phyloP scores from a whole-genome alignment of 1,140 invertebrate genomes.

The Drosophila nannoptera region DNA sequence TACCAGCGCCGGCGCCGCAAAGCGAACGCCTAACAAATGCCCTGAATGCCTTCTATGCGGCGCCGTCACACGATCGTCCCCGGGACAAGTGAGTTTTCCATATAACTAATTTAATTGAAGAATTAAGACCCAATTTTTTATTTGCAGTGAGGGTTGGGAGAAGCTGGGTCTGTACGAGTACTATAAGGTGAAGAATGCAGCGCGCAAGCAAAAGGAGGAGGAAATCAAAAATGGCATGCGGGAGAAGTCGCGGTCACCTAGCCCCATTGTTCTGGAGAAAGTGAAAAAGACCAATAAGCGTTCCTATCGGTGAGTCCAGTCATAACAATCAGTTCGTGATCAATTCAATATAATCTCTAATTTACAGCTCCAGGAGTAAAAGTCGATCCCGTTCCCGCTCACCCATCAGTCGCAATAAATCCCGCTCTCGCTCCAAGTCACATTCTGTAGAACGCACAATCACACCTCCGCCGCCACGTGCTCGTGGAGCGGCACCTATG shows the following conservation, averaged over 20 bases:
- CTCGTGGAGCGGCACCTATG: constrained; percentile 28
- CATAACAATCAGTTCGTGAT: neutral
- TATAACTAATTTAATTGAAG: too few relatives aligned
- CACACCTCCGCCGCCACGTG: constrained; percentile 53
- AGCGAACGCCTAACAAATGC: constrained; percentile 94
- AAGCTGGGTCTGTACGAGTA: constrained; percentile 98
- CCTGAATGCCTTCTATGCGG: constrained; percentile 96
- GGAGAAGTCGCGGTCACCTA: constrained; percentile 86
- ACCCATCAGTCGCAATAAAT: constrained; percentile 35
- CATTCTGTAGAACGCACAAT: constrained; percentile 68
- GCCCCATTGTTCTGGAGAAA: constrained; percentile 88
- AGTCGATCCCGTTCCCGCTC: constrained; percentile 79
- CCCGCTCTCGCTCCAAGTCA: constrained; percentile 81
- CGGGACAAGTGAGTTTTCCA: constrained; percentile 88
- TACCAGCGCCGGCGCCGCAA: constrained; percentile 95
- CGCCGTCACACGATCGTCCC: constrained; percentile 94
- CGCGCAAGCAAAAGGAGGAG: constrained; percentile 93
- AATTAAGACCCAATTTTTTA: too few relatives aligned
- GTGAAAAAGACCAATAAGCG: constrained; percentile 79
- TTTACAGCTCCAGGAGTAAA: constrained; percentile 81
- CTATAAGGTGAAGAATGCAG: constrained; percentile 96
- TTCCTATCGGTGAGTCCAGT: constrained; percentile 61
- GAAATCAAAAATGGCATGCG: constrained; percentile 86
- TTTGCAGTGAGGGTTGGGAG: constrained; percentile 96
- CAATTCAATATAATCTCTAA: neutral